Conservation (phyloP, 2,888 invertebrate genomes). For the Macrosiphum euphorbiae region DNA sequence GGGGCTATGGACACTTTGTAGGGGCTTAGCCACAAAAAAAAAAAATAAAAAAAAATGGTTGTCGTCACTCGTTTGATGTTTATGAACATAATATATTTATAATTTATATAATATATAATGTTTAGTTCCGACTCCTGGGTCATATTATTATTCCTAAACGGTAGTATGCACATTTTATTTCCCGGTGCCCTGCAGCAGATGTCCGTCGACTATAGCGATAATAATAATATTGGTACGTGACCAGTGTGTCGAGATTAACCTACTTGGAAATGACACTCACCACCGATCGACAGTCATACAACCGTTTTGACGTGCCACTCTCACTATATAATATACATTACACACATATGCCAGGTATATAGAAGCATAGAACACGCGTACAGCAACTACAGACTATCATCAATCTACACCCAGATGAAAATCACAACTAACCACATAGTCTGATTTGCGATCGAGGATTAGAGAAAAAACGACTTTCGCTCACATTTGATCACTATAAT, state of each 20-base stretch:
- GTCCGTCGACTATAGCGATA: background rate
- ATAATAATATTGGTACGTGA: slow-evolving; percentile 39
- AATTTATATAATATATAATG: background rate
- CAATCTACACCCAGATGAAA: slow-evolving; percentile 28
- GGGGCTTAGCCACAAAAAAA: too few relatives aligned
- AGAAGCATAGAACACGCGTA: background rate
- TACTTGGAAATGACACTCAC: slow-evolving; percentile 58
- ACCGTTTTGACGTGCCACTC: slow-evolving; percentile 35
- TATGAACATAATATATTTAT: background rate
- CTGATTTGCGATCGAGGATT: background rate
- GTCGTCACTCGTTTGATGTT: background rate
- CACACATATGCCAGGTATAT: background rate
- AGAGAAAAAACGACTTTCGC: slow-evolving; percentile 52
- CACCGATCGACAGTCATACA: slow-evolving; percentile 30
- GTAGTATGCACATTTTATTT: background rate
- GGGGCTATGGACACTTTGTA: too few relatives aligned
- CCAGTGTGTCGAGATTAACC: slow-evolving; percentile 49
- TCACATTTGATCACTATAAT: background rate
- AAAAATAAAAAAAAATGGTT: too few relatives aligned
- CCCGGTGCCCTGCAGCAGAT: background rate
- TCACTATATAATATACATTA: slow-evolving; percentile 24
- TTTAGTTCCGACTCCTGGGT: background rate
- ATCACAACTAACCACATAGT: slow-evolving; percentile 27
- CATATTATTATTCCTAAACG: background rate
- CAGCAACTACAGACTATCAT: background rate